A percentile compares a stretch with the other conserved stretches of the same genome.
Evolutionary conservation across 2,888 invertebrate species (phyloP).

Genomic region (Drosophila silvestris): DNA sequence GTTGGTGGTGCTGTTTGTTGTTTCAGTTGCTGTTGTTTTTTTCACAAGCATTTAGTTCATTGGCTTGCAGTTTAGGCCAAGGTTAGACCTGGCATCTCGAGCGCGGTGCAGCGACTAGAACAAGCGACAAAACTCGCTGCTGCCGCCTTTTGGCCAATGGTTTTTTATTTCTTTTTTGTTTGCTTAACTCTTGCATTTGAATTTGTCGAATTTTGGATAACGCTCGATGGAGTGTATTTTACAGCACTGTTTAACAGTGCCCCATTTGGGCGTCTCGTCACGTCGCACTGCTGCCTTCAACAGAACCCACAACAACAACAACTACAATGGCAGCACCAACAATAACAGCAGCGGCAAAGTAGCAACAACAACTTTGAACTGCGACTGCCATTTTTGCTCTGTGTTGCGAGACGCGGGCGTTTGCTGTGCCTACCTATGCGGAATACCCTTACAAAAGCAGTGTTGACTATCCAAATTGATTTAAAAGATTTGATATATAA

Average conservation of each 20-base stretch:
- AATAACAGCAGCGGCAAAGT: slow-evolving; percentile 20
- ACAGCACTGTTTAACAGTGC: slow-evolving; percentile 26
- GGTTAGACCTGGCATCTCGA: slow-evolving; percentile 75
- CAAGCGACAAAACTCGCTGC: slow-evolving; percentile 59
- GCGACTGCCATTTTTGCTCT: slow-evolving; percentile 54
- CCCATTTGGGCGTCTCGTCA: slow-evolving; percentile 81
- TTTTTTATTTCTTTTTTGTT: not conserved
- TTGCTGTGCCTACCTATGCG: slow-evolving; percentile 43
- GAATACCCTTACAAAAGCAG: slow-evolving; percentile 25
- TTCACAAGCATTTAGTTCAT: slow-evolving; percentile 82
- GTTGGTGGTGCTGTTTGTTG: slow-evolving; percentile 45
- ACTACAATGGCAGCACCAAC: slow-evolving; percentile 17
- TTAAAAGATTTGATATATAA: not conserved
- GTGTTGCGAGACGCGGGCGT: slow-evolving; percentile 59
- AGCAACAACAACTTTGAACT: slow-evolving; percentile 14
- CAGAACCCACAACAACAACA: slow-evolving; percentile 56
- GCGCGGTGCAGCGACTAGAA: slow-evolving; percentile 66
- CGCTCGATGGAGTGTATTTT: slow-evolving; percentile 27
- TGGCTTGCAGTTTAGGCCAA: slow-evolving; percentile 83
- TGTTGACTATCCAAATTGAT: not conserved
- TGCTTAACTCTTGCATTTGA: slow-evolving; percentile 28
- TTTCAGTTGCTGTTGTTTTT: slow-evolving; percentile 16
- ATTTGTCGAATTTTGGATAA: slow-evolving; percentile 23
- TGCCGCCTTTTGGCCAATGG: slow-evolving; percentile 30
- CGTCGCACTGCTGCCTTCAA: slow-evolving; percentile 76